Conservation (phyloP, 1,140 invertebrate genomes). For the Trachymyrmex cornetzi region DNA sequence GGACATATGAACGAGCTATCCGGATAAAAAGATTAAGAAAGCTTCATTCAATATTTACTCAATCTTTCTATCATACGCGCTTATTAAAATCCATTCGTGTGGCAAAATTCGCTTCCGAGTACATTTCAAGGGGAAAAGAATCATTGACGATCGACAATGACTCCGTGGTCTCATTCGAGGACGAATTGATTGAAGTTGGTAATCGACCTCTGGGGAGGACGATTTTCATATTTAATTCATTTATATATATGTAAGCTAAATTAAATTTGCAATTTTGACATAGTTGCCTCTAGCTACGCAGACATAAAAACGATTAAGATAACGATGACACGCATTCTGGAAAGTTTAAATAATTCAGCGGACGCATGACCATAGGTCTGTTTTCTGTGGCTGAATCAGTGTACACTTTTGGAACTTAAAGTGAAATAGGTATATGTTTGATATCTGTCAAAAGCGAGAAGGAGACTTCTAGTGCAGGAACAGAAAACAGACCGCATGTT, state of each 20-base stretch:
- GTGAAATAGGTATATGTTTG: too few species aligned
- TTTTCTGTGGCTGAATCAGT: too few species aligned
- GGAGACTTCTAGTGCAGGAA: too few species aligned
- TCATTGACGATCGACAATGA: slow-evolving; percentile 64
- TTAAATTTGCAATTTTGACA: slow-evolving; percentile 6
- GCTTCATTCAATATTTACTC: background rate
- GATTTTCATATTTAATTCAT: slow-evolving; percentile 63
- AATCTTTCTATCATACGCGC: background rate
- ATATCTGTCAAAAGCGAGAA: too few species aligned
- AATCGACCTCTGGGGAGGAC: slow-evolving; percentile 38
- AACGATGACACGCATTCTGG: background rate
- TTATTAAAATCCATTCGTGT: background rate
- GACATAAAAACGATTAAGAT: background rate
- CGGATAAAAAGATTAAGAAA: too few species aligned
- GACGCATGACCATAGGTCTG: too few species aligned
- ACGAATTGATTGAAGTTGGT: slow-evolving; percentile 68
- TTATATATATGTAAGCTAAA: slow-evolving; percentile 7
- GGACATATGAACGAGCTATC: background rate
- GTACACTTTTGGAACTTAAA: too few species aligned
- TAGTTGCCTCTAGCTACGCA: background rate
- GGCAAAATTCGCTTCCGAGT: slow-evolving; percentile 8
- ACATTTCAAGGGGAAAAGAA: slow-evolving; percentile 68
- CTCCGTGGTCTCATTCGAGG: slow-evolving; percentile 41
- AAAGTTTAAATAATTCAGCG: background rate
- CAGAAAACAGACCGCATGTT: too few species aligned